Conservation (phyloP, 2,797 vertebrate genomes). For the Rhabdomys pumilio region DNA sequence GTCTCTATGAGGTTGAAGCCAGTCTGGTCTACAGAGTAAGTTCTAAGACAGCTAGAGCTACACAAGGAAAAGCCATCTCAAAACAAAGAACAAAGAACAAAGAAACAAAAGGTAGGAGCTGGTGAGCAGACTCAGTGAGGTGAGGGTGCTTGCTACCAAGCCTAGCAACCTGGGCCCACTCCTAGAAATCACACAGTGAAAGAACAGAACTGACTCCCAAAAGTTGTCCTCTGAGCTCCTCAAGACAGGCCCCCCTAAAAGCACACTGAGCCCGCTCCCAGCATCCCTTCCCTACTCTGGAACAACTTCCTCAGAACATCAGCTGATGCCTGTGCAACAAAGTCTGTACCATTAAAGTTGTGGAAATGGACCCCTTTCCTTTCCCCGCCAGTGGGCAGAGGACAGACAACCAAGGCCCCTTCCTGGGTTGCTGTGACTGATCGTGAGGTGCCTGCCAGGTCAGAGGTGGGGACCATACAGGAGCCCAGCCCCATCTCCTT, state of each 20-base stretch:
- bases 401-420: background rate
- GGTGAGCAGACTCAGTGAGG: background rate
- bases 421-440: background rate
- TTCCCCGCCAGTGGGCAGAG: fast-evolving
- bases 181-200: background rate
- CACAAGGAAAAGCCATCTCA: background rate
- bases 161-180: background rate
- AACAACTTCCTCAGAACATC: background rate
- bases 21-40: background rate
- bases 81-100: background rate
- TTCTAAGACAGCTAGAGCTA: background rate
- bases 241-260: background rate
- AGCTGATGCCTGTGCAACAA: background rate
- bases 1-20: background rate
- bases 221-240: background rate
- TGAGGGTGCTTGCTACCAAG: too few species aligned
- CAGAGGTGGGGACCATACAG: too few species aligned
- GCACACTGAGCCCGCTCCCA: background rate
- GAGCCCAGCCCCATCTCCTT: slow-evolving; percentile 25
- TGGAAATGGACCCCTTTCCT: background rate
- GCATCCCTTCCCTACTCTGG: background rate
- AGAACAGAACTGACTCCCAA: background rate
- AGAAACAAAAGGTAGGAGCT: background rate
- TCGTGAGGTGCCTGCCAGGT: too few species aligned
- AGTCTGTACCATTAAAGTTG: background rate